These are phyloP conservation scores for Oreotragus oreotragus DNA, from an alignment of 2,113 vertebrate genomes.

Conservation along the genomic window DNA sequence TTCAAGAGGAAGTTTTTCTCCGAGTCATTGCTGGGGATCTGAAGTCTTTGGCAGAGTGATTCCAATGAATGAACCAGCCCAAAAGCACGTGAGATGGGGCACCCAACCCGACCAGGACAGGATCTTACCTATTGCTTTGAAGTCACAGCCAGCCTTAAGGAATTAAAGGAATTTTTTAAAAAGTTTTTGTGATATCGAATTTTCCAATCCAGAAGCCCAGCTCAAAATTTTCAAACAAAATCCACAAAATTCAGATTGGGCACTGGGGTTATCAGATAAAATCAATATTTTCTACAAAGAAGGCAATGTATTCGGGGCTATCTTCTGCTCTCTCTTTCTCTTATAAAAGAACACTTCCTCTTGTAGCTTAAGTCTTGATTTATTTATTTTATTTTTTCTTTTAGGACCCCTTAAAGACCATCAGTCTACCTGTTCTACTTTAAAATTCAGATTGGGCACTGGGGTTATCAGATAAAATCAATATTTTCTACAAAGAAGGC, in stretches of 20 bases:
- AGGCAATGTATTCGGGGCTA: neutral
- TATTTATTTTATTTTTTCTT: neutral
- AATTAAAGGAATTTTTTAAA: neutral
- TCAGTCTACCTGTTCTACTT: conserved; percentile 46
- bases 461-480: neutral
- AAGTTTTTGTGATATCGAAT: neutral
- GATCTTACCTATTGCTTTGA: conserved; percentile 7
- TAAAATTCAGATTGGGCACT: neutral
- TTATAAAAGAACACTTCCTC: neutral
- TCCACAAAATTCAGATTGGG: neutral
- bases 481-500: neutral
- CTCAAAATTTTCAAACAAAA: neutral
- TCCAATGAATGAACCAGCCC: neutral
- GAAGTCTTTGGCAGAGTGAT: neutral
- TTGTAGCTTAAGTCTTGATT: neutral
- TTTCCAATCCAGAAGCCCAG: conserved; percentile 39
- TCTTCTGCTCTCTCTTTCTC: neutral
- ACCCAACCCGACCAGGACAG: neutral
- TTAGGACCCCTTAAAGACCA: conserved; percentile 2
- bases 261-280: neutral
- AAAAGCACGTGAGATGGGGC: neutral
- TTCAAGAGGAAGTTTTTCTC: conserved; percentile 14
- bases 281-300: neutral
- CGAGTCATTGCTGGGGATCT: neutral
- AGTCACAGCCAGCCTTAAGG: neutral